Evolutionary conservation across 2,113 vertebrate species (phyloP), one percentile per base, ranked within the genome.

Genomic region (Aspidoscelis tigris): DNA sequence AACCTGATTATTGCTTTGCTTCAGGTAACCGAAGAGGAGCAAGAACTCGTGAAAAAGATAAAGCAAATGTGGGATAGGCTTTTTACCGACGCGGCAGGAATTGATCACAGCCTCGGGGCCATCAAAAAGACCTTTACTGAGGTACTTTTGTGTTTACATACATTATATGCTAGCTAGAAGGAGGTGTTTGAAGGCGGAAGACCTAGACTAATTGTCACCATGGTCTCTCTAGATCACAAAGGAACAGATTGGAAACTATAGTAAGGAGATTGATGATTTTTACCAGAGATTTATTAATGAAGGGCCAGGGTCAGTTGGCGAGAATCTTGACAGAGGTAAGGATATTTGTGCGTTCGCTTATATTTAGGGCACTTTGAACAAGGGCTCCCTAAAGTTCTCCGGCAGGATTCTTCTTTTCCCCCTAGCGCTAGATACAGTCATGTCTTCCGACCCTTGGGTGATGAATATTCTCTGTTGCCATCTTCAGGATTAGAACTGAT

Each of bases 281-380:
- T 92, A 97, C 2, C 95, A 92, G 8, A 96, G 95, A 70, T 98
- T 99, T 82, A 91, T 94, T 53, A 82, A 47, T 0, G 91, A 97
- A 55, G 99, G 99, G 0, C 99, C 98, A 44, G 98, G 98, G 80
- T 94, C 97, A 83, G 97, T 98, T 55, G 98, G 97, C 5, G 96
- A 98, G 14, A 88, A 98, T 93, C 96, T 99, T 47, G 98, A 99
- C 26, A 96, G 94, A 96, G 99, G 99, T 99, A 88, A 89, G 87
- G 69, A 3, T 12, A n/a, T 4, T 2, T 61, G 18, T 64, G 2
- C 76, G 83, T n/a, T 22, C 26, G 47, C 69, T 44, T 11, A 8
- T 65, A 84, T 70, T 80, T 2, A 24, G 7, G 2, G 39, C 2
- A 39, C 72, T 70, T 87, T 78, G 55, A 72, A 72, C 33, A 41